These are phyloP conservation scores for Terebella lapidaria DNA, from an alignment of 2,888 invertebrate genomes.

Conservation along the genomic window DNA sequence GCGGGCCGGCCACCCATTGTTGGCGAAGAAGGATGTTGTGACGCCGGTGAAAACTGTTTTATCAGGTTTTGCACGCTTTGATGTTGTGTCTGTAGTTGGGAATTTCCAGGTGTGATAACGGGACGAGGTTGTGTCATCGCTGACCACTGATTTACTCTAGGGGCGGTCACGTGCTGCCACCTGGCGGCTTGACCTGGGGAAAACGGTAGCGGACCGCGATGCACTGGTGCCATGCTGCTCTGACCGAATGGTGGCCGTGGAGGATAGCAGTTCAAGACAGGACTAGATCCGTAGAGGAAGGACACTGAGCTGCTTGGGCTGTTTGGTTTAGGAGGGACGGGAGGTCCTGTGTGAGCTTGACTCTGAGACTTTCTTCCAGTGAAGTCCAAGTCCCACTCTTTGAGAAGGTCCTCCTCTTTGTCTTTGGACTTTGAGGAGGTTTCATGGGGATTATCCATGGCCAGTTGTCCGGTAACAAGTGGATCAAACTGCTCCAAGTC, in stretches of 20 bases:
- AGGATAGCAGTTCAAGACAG: background rate
- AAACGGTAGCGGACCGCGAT: background rate
- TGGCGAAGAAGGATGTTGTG: background rate
- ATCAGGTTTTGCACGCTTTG: background rate
- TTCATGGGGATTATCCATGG: slow-evolving; percentile 13
- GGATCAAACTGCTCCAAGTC: slow-evolving; percentile 26
- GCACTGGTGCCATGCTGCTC: background rate
- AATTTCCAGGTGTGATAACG: too few relatives aligned
- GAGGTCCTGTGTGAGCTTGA: background rate
- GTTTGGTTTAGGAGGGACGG: background rate
- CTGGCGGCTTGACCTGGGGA: too few relatives aligned
- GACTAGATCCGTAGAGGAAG: too few relatives aligned
- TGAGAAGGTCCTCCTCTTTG: slow-evolving; percentile 22
- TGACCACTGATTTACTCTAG: too few relatives aligned
- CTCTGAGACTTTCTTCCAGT: background rate
- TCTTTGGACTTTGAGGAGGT: background rate
- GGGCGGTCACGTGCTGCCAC: too few relatives aligned
- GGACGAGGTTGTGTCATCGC: too few relatives aligned
- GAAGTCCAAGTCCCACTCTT: slow-evolving; percentile 26
- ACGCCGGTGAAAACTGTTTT: background rate
- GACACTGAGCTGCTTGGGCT: background rate
- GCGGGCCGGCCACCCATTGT: background rate
- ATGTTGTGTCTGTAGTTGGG: too few relatives aligned
- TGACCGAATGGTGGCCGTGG: background rate
- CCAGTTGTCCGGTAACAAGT: slow-evolving; percentile 23